Evolutionary conservation across 2,888 invertebrate genomes (phyloP).

Genomic region (Dryadula phaetusa): DNA sequence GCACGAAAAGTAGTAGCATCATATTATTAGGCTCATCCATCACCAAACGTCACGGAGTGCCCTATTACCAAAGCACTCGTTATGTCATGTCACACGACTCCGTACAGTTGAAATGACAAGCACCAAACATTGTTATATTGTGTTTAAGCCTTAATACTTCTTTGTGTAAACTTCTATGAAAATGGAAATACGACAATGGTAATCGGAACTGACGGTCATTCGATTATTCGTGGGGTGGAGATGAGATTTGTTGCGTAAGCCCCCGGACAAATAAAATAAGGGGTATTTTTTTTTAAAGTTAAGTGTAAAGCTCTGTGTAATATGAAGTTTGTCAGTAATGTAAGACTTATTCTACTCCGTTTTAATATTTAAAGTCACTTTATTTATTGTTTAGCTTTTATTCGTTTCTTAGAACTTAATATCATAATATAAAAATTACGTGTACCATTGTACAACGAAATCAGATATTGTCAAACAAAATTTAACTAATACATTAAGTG

Average conservation of each 20-base stretch:
- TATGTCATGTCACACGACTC: slow-evolving; percentile 58
- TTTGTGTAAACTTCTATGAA: slow-evolving; percentile 40
- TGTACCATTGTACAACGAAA: background rate
- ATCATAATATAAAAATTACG: background rate
- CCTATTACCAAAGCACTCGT: slow-evolving; percentile 55
- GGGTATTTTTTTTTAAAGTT: background rate
- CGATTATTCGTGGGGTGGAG: slow-evolving; percentile 54
- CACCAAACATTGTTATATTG: slow-evolving; percentile 21
- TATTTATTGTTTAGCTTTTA: too few relatives aligned
- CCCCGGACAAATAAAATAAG: slow-evolving; percentile 21
- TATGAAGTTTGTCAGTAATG: background rate
- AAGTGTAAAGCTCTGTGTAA: background rate
- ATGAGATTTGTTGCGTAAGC: slow-evolving; percentile 37
- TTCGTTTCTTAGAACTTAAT: background rate
- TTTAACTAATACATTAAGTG: slow-evolving; percentile 9
- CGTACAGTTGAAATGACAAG: slow-evolving; percentile 19
- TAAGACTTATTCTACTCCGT: background rate
- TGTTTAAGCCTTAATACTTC: slow-evolving; percentile 37
- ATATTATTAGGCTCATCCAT: slow-evolving; percentile 40
- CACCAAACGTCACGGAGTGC: slow-evolving; percentile 47
- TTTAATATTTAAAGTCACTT: background rate
- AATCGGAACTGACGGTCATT: slow-evolving; percentile 58
- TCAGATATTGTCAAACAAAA: slow-evolving; percentile 22
- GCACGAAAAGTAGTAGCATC: slow-evolving; percentile 26
- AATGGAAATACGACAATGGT: slow-evolving; percentile 45